Evolutionary conservation across 2,113 vertebrate species (phyloP).

Genomic region (Tetrao urogallus): DNA sequence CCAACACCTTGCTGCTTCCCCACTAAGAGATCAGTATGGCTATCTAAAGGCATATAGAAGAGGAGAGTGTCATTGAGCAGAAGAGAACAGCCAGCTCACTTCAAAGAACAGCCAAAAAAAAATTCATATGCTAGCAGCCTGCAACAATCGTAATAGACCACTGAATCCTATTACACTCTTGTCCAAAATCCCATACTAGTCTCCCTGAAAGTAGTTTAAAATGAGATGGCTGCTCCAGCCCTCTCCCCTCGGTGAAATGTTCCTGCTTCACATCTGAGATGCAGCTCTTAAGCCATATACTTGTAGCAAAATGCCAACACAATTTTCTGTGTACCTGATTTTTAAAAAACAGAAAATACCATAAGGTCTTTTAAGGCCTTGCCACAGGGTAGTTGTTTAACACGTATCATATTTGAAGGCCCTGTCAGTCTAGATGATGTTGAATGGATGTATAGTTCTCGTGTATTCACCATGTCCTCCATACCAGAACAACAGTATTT

Average conservation of each 20-base stretch:
- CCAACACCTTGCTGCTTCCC: background rate
- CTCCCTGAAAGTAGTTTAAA: background rate
- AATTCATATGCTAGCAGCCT: background rate
- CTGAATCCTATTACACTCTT: background rate
- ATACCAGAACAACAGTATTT: conserved; percentile 52
- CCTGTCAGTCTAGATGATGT: conserved; percentile 52
- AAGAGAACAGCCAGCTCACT: background rate
- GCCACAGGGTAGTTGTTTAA: conserved; percentile 71
- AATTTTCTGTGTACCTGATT: conserved; percentile 66
- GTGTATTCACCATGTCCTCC: conserved; percentile 49
- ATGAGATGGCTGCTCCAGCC: background rate
- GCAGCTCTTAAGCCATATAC: conserved; percentile 11
- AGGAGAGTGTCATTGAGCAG: background rate
- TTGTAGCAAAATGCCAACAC: conserved; percentile 67
- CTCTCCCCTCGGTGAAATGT: conserved; percentile 10
- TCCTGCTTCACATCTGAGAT: conserved; percentile 11
- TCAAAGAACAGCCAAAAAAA: background rate
- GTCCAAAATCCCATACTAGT: background rate
- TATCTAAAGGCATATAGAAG: background rate
- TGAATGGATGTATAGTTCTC: conserved; percentile 38
- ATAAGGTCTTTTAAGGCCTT: conserved; percentile 64
- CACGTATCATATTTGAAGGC: conserved; percentile 64
- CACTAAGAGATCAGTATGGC: background rate
- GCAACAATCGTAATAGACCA: background rate
- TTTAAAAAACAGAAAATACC: conserved; percentile 71